Evolutionary conservation across 2,888 invertebrate species (phyloP), one percentile per base, ranked within the genome.

Genomic region (Calliopum simillimum): DNA sequence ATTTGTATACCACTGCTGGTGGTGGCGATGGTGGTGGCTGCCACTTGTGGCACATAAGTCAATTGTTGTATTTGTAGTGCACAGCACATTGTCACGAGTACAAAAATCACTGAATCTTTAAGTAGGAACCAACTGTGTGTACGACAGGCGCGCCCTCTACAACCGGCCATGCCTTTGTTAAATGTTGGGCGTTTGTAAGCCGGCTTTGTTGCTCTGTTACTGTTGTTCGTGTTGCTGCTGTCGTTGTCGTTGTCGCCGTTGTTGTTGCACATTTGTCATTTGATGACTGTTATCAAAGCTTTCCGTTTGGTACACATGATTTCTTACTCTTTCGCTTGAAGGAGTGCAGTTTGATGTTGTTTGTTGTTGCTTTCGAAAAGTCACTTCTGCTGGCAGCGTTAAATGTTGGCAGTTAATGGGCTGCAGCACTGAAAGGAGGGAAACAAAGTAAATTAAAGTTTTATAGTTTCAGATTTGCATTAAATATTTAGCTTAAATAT

Each of bases 261-360:
- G 68, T 55, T 65, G 61, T 47, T 59, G 68, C 66, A 79, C 82
- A 83, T 83, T 83, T 84, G 82, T 83, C 84, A 83, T 80, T 84
- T 84, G 79, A 84, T 83, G 82, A 84, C 82, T 81, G 83, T 83
- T 79, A 80, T 81, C 82, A 83, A 82, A 78, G 82, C 83, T 78
- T 80, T 79, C 79, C 82, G 80, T 79, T 81, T 79, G 76, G 79
- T 77, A 79, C 77, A 81, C 84, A 82, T 82, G 82, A 80, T 81
- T 73, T 72, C 64, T 63, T 62, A 64, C 70, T 71, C 64, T 67
- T 66, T 46, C 47, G 16, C 49, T 11, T 47, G 19, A 19, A 33
- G 44, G 46, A 63, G 46, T 23, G 53, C 55, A 25, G 43, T 33
- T 33, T 21, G 44, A 33, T 59, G 55, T 55, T 59, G 14, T 46